Conservation (phyloP, 2,797 vertebrate species). For the Oceanodroma leucorhoa region DNA sequence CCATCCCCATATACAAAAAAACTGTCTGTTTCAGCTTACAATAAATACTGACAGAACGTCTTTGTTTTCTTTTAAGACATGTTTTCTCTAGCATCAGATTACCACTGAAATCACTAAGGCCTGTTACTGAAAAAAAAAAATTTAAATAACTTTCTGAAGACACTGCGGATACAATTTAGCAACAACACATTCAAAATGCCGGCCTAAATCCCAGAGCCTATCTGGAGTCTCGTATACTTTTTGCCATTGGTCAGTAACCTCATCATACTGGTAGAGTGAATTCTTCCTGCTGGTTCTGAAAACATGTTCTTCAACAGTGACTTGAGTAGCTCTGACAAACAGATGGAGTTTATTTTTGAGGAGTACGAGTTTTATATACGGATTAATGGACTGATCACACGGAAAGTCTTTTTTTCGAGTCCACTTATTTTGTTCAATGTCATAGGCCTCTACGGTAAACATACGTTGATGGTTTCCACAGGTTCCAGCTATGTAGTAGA, state of each 20-base stretch:
- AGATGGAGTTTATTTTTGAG: slow-evolving; percentile 92
- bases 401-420: slow-evolving; percentile 91
- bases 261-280: slow-evolving; percentile 95
- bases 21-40: slow-evolving; percentile 79
- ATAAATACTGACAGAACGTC: slow-evolving; percentile 83
- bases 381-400: slow-evolving; percentile 95
- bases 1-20: slow-evolving; percentile 78
- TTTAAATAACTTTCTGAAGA: slow-evolving; percentile 98
- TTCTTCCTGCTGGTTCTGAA: slow-evolving; percentile 99
- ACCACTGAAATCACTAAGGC: slow-evolving; percentile 69
- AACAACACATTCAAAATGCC: slow-evolving; percentile 98
- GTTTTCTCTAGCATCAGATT: slow-evolving; percentile 61
- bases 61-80: slow-evolving; percentile 66
- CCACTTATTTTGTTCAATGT: slow-evolving; percentile 93
- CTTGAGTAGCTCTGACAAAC: slow-evolving; percentile 97
- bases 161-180: slow-evolving; percentile 99
- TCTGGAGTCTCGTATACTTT: slow-evolving; percentile 97
- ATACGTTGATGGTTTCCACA: slow-evolving; percentile 95
- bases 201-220: slow-evolving; percentile 97
- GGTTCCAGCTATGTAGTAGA: slow-evolving; percentile 97
- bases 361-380: slow-evolving; percentile 94
- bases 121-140: slow-evolving; percentile 29
- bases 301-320: slow-evolving; percentile 96
- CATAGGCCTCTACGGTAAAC: slow-evolving; percentile 96
- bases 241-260: slow-evolving; percentile 88